phyloP scores from a whole-genome alignment of 2,797 vertebrate genomes.

The Cichlasoma orientale region DNA sequence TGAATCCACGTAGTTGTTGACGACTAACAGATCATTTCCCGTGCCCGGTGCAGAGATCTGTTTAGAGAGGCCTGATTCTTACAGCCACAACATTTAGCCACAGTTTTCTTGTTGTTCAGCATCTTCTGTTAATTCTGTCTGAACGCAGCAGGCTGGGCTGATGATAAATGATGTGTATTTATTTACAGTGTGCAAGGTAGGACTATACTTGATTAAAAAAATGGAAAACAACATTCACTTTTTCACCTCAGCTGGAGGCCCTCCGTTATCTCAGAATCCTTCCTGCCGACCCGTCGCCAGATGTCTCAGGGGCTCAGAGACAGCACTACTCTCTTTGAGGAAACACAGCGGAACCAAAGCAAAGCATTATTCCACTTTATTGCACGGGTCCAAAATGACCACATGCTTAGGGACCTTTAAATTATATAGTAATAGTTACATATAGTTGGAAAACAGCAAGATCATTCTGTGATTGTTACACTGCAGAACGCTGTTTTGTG shows the following conservation, averaged over 20 bases:
- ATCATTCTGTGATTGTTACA: too few relatives aligned
- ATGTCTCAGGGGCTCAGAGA: not conserved
- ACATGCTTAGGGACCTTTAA: too few relatives aligned
- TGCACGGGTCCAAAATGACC: not conserved
- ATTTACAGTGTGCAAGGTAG: not conserved
- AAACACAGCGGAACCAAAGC: too few relatives aligned
- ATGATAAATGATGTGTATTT: not conserved
- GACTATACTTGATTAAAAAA: not conserved
- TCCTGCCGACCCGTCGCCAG: too few relatives aligned
- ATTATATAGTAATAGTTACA: too few relatives aligned
- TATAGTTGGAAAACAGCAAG: too few relatives aligned
- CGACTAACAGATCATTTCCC: not conserved
- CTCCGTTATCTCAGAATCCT: not conserved
- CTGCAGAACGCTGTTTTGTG: rapidly evolving
- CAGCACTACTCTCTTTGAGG: not conserved
- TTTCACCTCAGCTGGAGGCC: not conserved
- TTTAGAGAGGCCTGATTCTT: not conserved
- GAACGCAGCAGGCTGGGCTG: not conserved
- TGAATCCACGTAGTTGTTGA: not conserved
- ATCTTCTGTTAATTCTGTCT: not conserved
- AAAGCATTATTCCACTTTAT: not conserved
- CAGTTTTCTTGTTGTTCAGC: not conserved
- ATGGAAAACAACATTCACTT: not conserved
- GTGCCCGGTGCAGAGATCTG: not conserved
- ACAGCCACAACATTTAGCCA: not conserved